These are phyloP conservation scores for Actinia equina DNA, from an alignment of 64 coral and sea anemone genomes.

Conservation along the genomic window DNA sequence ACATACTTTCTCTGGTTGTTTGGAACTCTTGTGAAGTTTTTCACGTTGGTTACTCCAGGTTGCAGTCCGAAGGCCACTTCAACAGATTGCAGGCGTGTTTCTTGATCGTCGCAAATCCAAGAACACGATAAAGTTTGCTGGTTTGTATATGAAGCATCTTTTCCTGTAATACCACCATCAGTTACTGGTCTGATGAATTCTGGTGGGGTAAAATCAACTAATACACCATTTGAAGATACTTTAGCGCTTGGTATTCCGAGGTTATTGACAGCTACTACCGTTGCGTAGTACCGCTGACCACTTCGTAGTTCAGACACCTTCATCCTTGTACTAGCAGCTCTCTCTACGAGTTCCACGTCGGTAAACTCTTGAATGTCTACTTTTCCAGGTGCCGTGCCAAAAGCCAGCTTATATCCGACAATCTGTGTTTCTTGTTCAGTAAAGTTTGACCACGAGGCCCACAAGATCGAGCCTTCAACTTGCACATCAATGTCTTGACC, in stretches of 20 bases:
- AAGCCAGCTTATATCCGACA: conserved; percentile 65
- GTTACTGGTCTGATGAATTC: conserved; percentile 50
- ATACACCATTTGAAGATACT: conserved; percentile 77
- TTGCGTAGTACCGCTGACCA: conserved; percentile 76
- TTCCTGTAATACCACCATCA: conserved; percentile 45
- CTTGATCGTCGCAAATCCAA: conserved; percentile 76
- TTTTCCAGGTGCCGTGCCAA: conserved; percentile 59
- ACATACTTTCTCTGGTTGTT: conserved; percentile 40
- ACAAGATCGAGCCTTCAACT: conserved; percentile 69
- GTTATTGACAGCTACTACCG: conserved; percentile 78
- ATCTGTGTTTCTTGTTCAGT: conserved; percentile 74
- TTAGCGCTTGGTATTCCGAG: conserved; percentile 72
- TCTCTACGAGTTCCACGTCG: conserved; percentile 65
- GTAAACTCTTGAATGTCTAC: conserved; percentile 79
- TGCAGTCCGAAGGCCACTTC: conserved; percentile 83
- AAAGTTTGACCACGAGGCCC: conserved; percentile 81
- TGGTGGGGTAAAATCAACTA: conserved; percentile 79
- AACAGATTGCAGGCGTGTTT: conserved; percentile 53
- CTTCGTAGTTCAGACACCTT: conserved; percentile 64
- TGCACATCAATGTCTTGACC: conserved; percentile 64
- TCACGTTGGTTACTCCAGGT: conserved; percentile 63
- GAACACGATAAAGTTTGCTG: conserved; percentile 18
- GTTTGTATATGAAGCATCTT: conserved; percentile 48
- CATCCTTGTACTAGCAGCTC: conserved; percentile 70
- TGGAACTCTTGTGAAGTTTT: conserved; percentile 50